These are phyloP conservation scores for Idris sp. DNA, from an alignment of 1,140 invertebrate species.

Conservation along the genomic window DNA sequence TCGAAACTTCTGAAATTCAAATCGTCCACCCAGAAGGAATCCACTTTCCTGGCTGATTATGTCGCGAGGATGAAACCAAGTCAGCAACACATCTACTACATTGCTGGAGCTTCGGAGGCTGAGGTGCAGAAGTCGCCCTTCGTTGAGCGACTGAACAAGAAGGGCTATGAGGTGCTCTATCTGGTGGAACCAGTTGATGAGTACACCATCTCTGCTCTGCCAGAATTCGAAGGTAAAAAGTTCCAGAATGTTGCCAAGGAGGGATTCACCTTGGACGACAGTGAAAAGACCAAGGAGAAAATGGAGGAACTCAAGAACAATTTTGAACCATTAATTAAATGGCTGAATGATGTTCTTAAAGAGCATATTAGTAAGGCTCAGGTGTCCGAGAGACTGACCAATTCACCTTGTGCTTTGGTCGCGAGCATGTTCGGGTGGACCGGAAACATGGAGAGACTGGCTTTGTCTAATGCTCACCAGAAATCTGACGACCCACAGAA, in stretches of 20 bases:
- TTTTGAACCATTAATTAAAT: constrained; percentile 94
- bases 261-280: constrained; percentile 92
- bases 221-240: constrained; percentile 99
- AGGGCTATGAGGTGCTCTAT: constrained; percentile 98
- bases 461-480: constrained; percentile 97
- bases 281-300: constrained; percentile 89
- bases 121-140: constrained; percentile 97
- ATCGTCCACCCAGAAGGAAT: constrained; percentile 86
- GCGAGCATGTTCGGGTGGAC: constrained; percentile 98
- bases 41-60: constrained; percentile 92
- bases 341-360: constrained; percentile 93
- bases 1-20: constrained; percentile 96
- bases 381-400: constrained; percentile 93
- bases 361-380: constrained; percentile 90
- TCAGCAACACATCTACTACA: constrained; percentile 97
- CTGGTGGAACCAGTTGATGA: constrained; percentile 98
- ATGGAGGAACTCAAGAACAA: constrained; percentile 88
- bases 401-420: constrained; percentile 97
- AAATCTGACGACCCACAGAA: constrained; percentile 95
- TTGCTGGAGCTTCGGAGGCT: constrained; percentile 92
- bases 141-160: constrained; percentile 89
- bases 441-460: constrained; percentile 99
- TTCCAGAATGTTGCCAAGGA: constrained; percentile 99
- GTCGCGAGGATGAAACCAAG: constrained; percentile 96
- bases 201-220: constrained; percentile 96